Evolutionary conservation across 2,113 vertebrate species (phyloP).

Genomic region (Camelus bactrianus): DNA sequence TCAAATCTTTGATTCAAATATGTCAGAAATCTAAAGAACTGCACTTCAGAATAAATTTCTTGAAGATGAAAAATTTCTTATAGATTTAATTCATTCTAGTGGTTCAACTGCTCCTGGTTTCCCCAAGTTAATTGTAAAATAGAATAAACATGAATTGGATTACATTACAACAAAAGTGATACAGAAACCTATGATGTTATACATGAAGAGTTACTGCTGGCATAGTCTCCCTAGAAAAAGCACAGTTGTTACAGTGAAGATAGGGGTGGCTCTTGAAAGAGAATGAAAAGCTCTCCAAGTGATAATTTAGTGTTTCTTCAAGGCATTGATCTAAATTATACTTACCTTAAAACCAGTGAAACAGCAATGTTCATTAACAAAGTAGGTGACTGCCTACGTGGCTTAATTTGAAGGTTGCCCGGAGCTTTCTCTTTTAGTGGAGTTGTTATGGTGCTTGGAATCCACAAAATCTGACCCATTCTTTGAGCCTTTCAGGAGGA

Average conservation of each 20-base stretch:
- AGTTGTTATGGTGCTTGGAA: not conserved
- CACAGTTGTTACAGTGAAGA: not conserved
- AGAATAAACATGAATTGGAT: constrained; percentile 64
- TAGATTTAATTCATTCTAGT: constrained; percentile 56
- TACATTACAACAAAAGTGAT: constrained; percentile 34
- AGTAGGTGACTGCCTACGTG: not conserved
- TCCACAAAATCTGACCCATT: not conserved
- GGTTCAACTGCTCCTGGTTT: constrained; percentile 19
- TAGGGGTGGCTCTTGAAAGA: constrained; percentile 4
- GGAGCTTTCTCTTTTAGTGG: not conserved
- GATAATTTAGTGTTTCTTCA: constrained; percentile 5
- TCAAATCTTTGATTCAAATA: constrained; percentile 53
- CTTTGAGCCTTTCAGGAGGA: not conserved
- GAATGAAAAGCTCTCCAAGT: not conserved
- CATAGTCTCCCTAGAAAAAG: not conserved
- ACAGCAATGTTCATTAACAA: not conserved
- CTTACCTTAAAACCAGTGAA: constrained; percentile 18
- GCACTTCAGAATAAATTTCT: constrained; percentile 44
- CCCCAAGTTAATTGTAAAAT: constrained; percentile 67
- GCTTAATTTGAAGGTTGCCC: constrained; percentile 3
- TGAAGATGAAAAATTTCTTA: constrained; percentile 63
- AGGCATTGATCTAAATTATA: constrained; percentile 44
- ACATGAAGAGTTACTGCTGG: not conserved
- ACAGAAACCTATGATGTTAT: not conserved
- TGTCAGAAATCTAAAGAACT: constrained; percentile 60